Evolutionary conservation across 2,797 vertebrate species (phyloP).

Genomic region (Tadarida brasiliensis): DNA sequence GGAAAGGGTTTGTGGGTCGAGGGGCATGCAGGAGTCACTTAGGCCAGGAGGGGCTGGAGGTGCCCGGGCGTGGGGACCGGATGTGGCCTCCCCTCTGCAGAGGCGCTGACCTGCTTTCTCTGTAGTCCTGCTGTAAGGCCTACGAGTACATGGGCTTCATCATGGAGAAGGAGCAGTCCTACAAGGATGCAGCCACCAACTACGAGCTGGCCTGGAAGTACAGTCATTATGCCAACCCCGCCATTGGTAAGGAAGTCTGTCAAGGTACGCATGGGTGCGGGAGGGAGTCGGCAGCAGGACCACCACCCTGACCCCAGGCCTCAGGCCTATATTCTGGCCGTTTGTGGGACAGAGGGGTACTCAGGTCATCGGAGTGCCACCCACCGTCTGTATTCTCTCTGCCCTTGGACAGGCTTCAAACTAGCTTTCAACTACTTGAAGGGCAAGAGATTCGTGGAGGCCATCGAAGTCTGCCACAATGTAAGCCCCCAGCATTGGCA

Average conservation of each 20-base stretch:
- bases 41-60: background rate
- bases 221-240: conserved; percentile 84
- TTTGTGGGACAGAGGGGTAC: background rate
- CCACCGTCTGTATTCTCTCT: background rate
- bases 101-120: background rate
- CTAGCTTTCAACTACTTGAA: conserved; percentile 91
- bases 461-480: conserved; percentile 87
- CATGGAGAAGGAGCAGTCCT: conserved; percentile 89
- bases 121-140: conserved; percentile 89
- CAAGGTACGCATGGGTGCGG: accelerated
- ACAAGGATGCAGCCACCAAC: conserved; percentile 87
- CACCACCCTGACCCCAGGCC: background rate
- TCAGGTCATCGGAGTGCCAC: background rate
- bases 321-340: background rate
- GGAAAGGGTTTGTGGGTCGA: background rate
- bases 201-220: conserved; percentile 90
- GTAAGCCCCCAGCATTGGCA: conserved; percentile 76
- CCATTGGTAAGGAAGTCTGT: conserved; percentile 83
- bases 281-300: background rate
- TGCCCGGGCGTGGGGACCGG: background rate
- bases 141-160: conserved; percentile 90
- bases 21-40: too few relatives aligned
- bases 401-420: conserved; percentile 85
- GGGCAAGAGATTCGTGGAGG: conserved; percentile 87
- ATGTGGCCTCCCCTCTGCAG: accelerated